phyloP scores from a whole-genome alignment of 2,888 invertebrate species.

The Hesperia comma region DNA sequence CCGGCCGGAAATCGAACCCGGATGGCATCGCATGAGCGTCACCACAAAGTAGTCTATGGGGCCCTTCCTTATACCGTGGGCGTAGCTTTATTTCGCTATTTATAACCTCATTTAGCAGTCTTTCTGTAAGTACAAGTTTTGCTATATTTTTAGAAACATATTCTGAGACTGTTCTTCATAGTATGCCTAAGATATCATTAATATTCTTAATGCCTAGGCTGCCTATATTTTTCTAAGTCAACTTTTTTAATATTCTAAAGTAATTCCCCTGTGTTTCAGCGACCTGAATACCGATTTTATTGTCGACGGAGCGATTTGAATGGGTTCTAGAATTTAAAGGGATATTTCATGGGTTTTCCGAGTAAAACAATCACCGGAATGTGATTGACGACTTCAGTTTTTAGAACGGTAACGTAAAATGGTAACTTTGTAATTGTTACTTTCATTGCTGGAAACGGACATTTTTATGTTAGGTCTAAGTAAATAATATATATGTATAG shows the following conservation, averaged over 20 bases:
- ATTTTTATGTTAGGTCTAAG: neutral
- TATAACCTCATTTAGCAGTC: no score
- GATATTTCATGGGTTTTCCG: slow-evolving; percentile 35
- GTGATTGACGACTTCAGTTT: slow-evolving; percentile 33
- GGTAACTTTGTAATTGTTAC: slow-evolving; percentile 27
- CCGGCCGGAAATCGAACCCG: no score
- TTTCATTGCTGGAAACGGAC: neutral
- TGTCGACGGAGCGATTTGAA: slow-evolving; percentile 20
- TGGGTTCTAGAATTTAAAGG: slow-evolving; percentile 34
- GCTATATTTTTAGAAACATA: no score
- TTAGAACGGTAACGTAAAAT: slow-evolving; percentile 29
- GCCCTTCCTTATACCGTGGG: no score
- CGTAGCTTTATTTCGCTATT: no score
- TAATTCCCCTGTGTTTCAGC: slow-evolving; percentile 25
- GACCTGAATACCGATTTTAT: slow-evolving; percentile 27
- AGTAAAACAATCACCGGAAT: slow-evolving; percentile 32
- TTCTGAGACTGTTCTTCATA: no score
- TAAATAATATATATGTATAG: no score
- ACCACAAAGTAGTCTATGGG: no score
- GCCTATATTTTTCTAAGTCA: neutral
- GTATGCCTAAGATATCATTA: no score
- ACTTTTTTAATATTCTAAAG: slow-evolving; percentile 30
- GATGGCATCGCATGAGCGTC: no score
- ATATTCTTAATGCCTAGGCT: neutral
- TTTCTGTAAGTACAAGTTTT: no score